Conservation (phyloP, 2,113 vertebrate species). For the Grantiella picta region DNA sequence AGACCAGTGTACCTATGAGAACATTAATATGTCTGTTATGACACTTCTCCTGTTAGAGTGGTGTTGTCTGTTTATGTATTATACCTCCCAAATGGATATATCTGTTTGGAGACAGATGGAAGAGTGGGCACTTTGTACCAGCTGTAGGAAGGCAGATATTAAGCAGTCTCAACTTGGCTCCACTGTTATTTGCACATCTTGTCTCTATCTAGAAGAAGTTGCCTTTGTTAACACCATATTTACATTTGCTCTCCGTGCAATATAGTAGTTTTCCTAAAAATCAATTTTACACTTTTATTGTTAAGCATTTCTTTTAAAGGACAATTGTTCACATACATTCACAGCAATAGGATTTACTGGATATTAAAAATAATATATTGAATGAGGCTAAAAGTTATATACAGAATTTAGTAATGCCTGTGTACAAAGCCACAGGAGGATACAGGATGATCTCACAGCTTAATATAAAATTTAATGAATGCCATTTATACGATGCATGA, state of each 20-base stretch:
- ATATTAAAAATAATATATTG: not conserved
- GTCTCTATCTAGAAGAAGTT: constrained; percentile 7
- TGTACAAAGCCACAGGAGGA: not conserved
- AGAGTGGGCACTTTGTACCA: constrained; percentile 45
- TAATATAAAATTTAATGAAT: not conserved
- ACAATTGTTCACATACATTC: not conserved
- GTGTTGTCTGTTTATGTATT: not conserved
- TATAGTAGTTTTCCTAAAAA: not conserved
- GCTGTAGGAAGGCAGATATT: constrained; percentile 14
- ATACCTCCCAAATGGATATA: not conserved
- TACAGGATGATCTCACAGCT: not conserved
- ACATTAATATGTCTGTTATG: constrained; percentile 21
- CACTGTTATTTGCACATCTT: constrained; percentile 4
- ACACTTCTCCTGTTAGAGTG: not conserved
- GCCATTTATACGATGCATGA: not conserved
- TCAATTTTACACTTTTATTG: not conserved
- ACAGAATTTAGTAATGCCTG: not conserved
- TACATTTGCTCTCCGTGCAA: not conserved
- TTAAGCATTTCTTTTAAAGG: not conserved
- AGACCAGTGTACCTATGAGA: not conserved
- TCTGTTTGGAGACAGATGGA: constrained; percentile 51
- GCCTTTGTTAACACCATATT: not conserved
- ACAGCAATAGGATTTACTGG: not conserved
- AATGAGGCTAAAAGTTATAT: not conserved
- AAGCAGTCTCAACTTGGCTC: constrained; percentile 12